Evolutionary conservation across 1,140 invertebrate species (phyloP), one percentile per base, ranked within the genome.

Genomic region (Plutomurus gul): DNA sequence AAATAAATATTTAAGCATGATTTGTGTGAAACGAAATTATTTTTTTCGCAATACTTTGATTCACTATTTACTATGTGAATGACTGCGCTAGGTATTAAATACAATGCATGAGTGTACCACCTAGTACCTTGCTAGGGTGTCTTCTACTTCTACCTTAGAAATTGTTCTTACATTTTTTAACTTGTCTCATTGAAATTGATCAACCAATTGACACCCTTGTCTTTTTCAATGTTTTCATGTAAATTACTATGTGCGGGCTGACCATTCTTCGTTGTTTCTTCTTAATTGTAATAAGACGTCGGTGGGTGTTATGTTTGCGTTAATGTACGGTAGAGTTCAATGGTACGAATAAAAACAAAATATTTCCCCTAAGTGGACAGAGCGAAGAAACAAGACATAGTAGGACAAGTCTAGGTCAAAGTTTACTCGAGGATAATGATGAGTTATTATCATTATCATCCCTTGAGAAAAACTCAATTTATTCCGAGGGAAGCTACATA

Each of bases 211-310:
- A 60, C 51, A 60, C 51, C 51, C 51, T 60, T 60, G 51, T 60
- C 10, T 1, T 33, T 60, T 60, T 60, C 51, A 60, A 60, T 60
- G 51, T 60, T 60, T 49, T 60, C 51, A 60, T 60, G 51, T 16
- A 60, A 60, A 60, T 60, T 60, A 27, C 25, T 30, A 60, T 16
- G 33, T 60, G 11, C 8, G 6, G 43, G 43, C 43, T 18, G 11
- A 49, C 4, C 1, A n/a, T 18, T 22, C 20, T n/a, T 4, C 46
- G 18, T 22, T 16, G 46, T 49, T 49, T 49, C n/a, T n/a, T 7
- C n/a, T 43, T 43, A 13, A 10, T 43, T 43, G 39, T 10, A 3
- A 43, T n/a, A n/a, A n/a, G n/a, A n/a, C n/a, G n/a, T n/a, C n/a
- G n/a, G n/a, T n/a, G n/a, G n/a, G n/a, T n/a, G n/a, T n/a, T n/a